Evolutionary conservation across 2,797 vertebrate genomes (phyloP).

Genomic region (Hirundo rustica): DNA sequence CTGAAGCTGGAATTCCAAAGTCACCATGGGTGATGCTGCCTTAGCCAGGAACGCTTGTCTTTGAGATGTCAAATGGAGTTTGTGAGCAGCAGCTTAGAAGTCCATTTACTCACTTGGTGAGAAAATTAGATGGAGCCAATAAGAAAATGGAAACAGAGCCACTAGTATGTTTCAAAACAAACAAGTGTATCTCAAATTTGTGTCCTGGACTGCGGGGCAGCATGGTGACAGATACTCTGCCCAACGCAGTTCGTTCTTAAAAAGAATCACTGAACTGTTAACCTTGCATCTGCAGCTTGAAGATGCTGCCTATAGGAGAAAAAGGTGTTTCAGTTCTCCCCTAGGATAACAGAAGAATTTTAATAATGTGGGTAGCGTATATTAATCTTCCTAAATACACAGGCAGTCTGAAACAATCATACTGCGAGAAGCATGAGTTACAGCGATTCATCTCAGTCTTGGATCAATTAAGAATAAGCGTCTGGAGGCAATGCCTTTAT

Average conservation of each 20-base stretch:
- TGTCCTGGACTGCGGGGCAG: not conserved
- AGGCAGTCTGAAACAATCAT: not conserved
- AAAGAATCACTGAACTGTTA: not conserved
- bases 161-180: not conserved
- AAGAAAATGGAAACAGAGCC: not conserved
- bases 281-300: not conserved
- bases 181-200: not conserved
- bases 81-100: not conserved
- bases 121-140: not conserved
- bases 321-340: not conserved
- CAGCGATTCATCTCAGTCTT: not conserved
- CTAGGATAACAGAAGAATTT: not conserved
- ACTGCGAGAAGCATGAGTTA: not conserved
- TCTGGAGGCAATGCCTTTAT: conserved; percentile 2
- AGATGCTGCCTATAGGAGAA: not conserved
- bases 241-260: not conserved
- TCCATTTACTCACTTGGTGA: not conserved
- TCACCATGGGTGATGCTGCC: not conserved
- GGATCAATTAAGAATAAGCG: not conserved
- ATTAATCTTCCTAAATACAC: conserved; percentile 13
- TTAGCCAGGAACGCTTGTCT: not conserved
- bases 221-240: not conserved
- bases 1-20: not conserved
- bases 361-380: not conserved
- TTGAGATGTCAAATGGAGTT: not conserved